Evolutionary conservation across 2,888 invertebrate species (phyloP).

Genomic region (Dynastes grantii): DNA sequence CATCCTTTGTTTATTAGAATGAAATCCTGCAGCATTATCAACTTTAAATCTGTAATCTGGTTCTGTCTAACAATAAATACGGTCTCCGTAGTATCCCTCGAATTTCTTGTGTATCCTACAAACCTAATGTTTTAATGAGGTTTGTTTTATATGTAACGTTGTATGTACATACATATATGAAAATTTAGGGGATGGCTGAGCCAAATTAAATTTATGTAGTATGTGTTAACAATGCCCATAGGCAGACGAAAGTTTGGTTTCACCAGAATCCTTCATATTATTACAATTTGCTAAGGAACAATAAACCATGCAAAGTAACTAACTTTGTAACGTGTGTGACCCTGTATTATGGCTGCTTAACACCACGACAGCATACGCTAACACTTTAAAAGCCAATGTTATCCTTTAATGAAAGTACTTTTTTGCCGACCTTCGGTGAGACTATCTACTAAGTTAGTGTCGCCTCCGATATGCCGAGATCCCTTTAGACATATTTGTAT

Average conservation of each 20-base stretch:
- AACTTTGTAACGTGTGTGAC: constrained; percentile 4
- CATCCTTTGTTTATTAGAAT: too few relatives aligned
- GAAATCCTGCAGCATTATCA: too few relatives aligned
- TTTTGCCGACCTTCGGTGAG: constrained; percentile 7
- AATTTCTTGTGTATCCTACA: too few relatives aligned
- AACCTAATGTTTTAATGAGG: too few relatives aligned
- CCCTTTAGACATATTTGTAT: constrained; percentile 34
- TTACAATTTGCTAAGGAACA: neutral
- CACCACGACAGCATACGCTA: neutral
- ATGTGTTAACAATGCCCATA: neutral
- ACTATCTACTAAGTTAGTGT: constrained; percentile 11
- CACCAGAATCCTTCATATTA: neutral
- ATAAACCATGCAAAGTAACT: neutral
- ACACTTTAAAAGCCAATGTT: constrained; percentile 17
- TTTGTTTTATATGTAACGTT: too few relatives aligned
- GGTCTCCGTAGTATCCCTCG: too few relatives aligned
- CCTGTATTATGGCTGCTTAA: neutral
- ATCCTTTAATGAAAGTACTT: constrained; percentile 9
- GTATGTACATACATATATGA: too few relatives aligned
- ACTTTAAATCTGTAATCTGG: too few relatives aligned
- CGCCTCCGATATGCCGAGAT: neutral
- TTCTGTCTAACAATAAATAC: too few relatives aligned
- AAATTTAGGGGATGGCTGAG: too few relatives aligned
- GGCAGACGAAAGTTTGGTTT: neutral
- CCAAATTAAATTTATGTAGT: neutral